Evolutionary conservation across 2,888 invertebrate genomes (phyloP).

Genomic region (Tetranychus piercei): DNA sequence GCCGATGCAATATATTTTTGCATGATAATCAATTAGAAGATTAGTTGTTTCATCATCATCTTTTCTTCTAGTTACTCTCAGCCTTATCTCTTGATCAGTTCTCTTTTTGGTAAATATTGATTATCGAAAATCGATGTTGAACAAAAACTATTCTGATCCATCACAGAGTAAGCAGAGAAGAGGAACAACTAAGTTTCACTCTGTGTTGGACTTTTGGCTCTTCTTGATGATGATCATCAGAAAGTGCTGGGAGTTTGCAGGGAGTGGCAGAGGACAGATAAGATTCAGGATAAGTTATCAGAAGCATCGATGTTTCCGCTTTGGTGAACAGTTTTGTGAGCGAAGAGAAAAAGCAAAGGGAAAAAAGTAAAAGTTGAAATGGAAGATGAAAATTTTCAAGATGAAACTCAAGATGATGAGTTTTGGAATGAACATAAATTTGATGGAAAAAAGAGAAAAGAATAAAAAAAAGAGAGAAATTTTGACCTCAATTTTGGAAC

Average conservation of each 20-base stretch:
- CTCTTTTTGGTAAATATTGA: constrained; percentile 7
- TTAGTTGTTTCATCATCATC: constrained; percentile 1
- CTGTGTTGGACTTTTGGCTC: background rate
- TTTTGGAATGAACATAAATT: no score
- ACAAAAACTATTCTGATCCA: background rate
- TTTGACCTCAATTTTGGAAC: no score
- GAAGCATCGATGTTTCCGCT: background rate
- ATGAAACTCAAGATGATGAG: no score
- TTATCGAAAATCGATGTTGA: background rate
- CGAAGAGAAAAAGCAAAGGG: background rate
- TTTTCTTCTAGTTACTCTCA: background rate
- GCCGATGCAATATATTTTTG: background rate
- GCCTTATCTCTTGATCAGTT: background rate
- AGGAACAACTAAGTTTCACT: no score
- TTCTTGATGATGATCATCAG: background rate
- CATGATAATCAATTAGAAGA: background rate
- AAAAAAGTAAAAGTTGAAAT: background rate
- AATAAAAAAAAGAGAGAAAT: no score
- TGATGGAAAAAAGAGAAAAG: no score
- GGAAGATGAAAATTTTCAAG: no score
- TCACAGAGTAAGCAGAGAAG: background rate
- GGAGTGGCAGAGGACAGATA: background rate
- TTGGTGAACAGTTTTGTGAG: background rate
- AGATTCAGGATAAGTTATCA: background rate
- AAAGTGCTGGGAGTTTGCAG: background rate